Conservation (phyloP, 2,113 vertebrate species). For the Neolamprologus hecqui region DNA sequence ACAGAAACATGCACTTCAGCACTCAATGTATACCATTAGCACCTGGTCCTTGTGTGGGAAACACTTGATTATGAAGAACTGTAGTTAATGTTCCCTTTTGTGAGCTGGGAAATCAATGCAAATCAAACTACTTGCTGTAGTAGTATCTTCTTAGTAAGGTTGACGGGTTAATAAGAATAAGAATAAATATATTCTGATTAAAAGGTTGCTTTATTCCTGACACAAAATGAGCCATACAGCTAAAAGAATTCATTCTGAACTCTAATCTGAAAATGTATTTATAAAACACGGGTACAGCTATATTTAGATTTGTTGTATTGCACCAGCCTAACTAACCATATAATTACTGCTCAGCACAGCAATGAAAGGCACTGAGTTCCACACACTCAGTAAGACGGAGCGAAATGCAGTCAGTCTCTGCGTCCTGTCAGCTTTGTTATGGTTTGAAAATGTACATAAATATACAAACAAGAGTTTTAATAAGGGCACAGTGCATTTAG, state of each 20-base stretch:
- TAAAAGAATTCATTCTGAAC: background rate
- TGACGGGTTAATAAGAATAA: background rate
- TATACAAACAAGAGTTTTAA: background rate
- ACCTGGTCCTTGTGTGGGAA: background rate
- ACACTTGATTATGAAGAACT: background rate
- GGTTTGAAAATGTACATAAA: background rate
- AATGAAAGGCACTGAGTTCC: background rate
- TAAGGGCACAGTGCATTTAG: background rate
- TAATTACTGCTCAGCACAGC: background rate
- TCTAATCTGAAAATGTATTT: background rate
- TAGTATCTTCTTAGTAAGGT: background rate
- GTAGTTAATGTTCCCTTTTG: background rate
- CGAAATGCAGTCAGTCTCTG: background rate
- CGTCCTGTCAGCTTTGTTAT: background rate
- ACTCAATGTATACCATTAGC: background rate
- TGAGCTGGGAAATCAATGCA: background rate
- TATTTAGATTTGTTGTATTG: background rate
- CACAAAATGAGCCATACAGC: background rate
- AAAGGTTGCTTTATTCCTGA: background rate
- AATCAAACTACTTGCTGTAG: background rate
- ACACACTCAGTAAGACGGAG: background rate
- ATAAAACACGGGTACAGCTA: background rate
- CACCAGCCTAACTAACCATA: background rate
- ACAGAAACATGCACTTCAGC: background rate
- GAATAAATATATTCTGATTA: background rate